Evolutionary conservation across 2,888 invertebrate genomes (phyloP), one percentile per base, ranked within the genome.

Genomic region (Argyresthia goedartella): DNA sequence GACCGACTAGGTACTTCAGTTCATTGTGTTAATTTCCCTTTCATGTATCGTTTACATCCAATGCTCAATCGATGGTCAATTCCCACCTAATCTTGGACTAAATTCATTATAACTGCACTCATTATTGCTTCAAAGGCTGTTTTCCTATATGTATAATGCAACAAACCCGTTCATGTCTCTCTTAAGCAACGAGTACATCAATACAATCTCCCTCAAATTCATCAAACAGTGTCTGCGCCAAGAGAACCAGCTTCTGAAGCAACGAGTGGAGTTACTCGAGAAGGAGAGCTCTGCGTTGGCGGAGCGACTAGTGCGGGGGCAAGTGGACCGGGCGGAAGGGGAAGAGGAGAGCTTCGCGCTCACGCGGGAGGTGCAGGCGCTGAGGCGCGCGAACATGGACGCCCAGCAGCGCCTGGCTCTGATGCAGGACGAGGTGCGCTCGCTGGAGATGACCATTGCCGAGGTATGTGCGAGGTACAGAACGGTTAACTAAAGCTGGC

Each of bases 191-290:
- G 25, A 25, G 25, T 25, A 25, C 25, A 25, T 6, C 25, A 25
- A 39, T 39, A 39, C 10, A 11, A 39, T 11, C 39, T 39, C 39
- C 39, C 39, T 39, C 3, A 11, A 11, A 39, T 39, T 39, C 39
- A 39, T 11, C 39, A 39, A n/a, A 9, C 67, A 85, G 84, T 84
- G 84, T 58, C 86, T 97, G 53, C 89, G 98, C 56, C 96, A 98
- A 59, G 99, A 99, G 84, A 99, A 99, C 75, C 92, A 97, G 58
- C 89, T 99, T 52, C 88, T 99, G n/a, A 91, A 97, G 58, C 98
- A 99, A 70, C 89, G 98, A 54, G 97, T 98, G 59, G 98, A 98
- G 68, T 91, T 98, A 59, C 85, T 99, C 52, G 99, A 99, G 78
- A 96, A 95, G 52, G 96, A 96, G 71, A 97, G 97, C 52, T 95